phyloP scores from a whole-genome alignment of 2,113 vertebrate genomes.

The Alexandromys fortis region DNA sequence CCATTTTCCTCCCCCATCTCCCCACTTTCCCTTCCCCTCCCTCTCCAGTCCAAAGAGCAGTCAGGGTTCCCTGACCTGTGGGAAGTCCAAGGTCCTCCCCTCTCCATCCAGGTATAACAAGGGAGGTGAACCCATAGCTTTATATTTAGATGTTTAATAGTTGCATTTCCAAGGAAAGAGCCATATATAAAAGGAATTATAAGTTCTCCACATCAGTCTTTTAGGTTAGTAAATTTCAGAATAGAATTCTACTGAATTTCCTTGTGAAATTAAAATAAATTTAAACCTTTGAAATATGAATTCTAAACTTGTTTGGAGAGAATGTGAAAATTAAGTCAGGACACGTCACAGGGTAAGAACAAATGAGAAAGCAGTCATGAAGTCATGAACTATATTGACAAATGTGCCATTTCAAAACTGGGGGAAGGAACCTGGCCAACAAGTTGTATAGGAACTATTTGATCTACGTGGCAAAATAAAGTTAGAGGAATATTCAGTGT shows the following conservation, averaged over 20 bases:
- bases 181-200: background rate
- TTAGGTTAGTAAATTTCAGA: background rate
- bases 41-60: too few relatives aligned
- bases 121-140: background rate
- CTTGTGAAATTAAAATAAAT: background rate
- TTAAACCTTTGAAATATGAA: background rate
- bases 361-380: background rate
- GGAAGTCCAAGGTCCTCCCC: too few relatives aligned
- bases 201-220: background rate
- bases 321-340: background rate
- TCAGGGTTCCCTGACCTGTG: too few relatives aligned
- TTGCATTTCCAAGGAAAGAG: background rate
- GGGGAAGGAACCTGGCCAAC: background rate
- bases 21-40: too few relatives aligned
- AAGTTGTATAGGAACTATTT: background rate
- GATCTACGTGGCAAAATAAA: background rate
- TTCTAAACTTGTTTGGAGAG: background rate
- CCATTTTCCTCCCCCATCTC: too few relatives aligned
- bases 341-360: background rate
- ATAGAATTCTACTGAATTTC: background rate
- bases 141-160: background rate
- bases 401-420: background rate
- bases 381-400: background rate
- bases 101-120: too few relatives aligned
- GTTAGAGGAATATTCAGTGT: background rate